Base-by-base conservation (phyloP, 64 coral and sea anemone genomes). In the Anthopleura sola region DNA sequence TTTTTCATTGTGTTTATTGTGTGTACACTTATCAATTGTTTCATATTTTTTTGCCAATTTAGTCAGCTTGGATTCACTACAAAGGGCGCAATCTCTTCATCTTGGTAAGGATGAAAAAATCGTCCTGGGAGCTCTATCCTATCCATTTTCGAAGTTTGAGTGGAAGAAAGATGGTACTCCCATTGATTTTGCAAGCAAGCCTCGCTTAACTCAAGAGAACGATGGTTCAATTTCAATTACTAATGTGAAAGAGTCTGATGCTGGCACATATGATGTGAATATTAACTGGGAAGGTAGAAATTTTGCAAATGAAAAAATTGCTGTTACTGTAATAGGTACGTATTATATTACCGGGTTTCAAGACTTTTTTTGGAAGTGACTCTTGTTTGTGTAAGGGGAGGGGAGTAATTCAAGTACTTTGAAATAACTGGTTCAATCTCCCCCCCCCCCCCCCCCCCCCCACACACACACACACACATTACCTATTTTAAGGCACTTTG, bases 281-380 rank as follows among this genome's bases (percentile, higher is more conserved):
- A 56, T 56, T 7, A 34, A 83, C 53, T 83, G 80, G 80, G 28
- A 83, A 28, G 28, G 28, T 15, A 36, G 80, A 53, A 53, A 14
- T 14, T 54, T 34, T 31, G 46, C 32, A 21, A 46, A 83, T 53
- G 40, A 51, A 56, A 83, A 26, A 20, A 53, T 83, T 0, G 29
- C 18, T 83, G 53, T 83, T 23, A 83, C 12, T 49, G 80, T 83
- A 12, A 46, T 49, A 49, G 53, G 80, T 83, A 83, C 18, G 80
- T 83, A 54, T 16, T 20, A n/a, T 77, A 77, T 18, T 36, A 77
- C 16, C 14, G 18, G 16, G 6, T 19, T 77, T 17, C 6, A 0
- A 77, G 10, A 23, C n/a, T 24, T 36, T 39, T 39, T 39, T 23
- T 39, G 40, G 40, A 8, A 44, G 40, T 44, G 40, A 8, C 9